Evolutionary conservation across 2,113 vertebrate species (phyloP), one percentile per base, ranked within the genome.

Genomic region (Callionymus lyra): DNA sequence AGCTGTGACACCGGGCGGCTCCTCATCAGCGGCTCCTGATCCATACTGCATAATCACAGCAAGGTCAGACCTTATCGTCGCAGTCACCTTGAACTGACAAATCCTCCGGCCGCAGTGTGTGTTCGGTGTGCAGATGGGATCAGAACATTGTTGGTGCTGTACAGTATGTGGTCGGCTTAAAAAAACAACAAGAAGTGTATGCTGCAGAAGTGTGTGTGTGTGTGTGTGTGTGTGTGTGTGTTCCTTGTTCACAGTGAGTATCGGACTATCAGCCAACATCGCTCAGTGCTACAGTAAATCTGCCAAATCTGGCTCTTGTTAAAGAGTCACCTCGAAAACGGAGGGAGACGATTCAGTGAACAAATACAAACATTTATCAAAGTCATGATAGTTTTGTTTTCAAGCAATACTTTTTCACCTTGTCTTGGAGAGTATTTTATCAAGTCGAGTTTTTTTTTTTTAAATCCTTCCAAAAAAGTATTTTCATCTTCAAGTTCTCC

Each of bases 41-140:
- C 76, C 62, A 71, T 69, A 69, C 48, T 48, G 71, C 59, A 69
- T 63, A 74, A 74, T 70, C 56, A 52, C 55, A 41, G 50, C 75
- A 79, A 81, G 76, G 77, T 77, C 70, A 69, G 48, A 46, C 77
- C 64, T 77, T 78, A 56, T 31, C 66, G 47, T 63, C 14, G 14
- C 58, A 59, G 63, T 43, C 65, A 64, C 63, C 70, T 79, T 79
- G 59, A 64, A 48, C 56, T 59, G 56, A 64, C 63, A 56, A 37
- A 65, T 57, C 21, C 21, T 8, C 21, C 8, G 21, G 21, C 4
- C 21, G 4, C 21, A 27, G 21, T 27, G 21, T 27, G 21, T 27
- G 4, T 5, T 4, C 21, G 21, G 21, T n/a, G 21, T 8, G 21
- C 21, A 27, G 21, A 27, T 27, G 4, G 21, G 21, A 27, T 11